Base-by-base conservation (phyloP, 2,888 invertebrate genomes). In the Thalpophila matura region DNA sequence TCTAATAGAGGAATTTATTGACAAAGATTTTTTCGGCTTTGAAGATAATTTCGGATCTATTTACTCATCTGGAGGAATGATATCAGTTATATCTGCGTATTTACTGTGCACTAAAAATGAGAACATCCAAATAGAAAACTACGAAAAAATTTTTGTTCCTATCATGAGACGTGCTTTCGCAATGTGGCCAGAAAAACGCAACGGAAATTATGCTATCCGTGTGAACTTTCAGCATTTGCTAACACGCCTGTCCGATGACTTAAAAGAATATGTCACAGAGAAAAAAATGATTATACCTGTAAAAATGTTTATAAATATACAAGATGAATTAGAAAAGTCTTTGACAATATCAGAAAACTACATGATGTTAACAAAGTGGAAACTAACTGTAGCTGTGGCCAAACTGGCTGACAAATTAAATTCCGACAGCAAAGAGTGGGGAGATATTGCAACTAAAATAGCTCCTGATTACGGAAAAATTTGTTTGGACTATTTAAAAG, bases 301-400 rank as follows among this genome's bases (percentile, higher is more conserved):
- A 4, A 81, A 80, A 73, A 76, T 90, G 71, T 88, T 82, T 71
- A 35, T 55, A 16, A 57, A 74, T 16, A 85, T 90, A 27, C 69
- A 80, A 61, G 54, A 57, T 1, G 76, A 84, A 65, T 31, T 89
- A n/a, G 62, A 65, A 26, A 75, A 83, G 7, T 59, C 64, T 20
- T 61, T 92, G 46, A 14, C 81, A 2, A n/a, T 83, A 9, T 61
- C 83, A 47, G 84, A 90, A 78, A 85, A 90, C 67, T 93, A 92
- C 54, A 42, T 86, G 10, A 56, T 86, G 43, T 26, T 92, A 58
- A 87, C 85, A 16, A 81, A 69, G 18, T 89, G 89, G 86, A 87
- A 86, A 53, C 66, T 92, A 31, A 69, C 81, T 6, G 74, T 84
- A 3, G 77, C 80, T 45, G 65, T 86, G 7, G 63, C 86, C 2